Evolutionary conservation across 37 sponge, comb jelly and placozoan genomes (phyloP), one percentile per base, ranked within the genome.

Genomic region (Aphrocallistes beatrix): DNA sequence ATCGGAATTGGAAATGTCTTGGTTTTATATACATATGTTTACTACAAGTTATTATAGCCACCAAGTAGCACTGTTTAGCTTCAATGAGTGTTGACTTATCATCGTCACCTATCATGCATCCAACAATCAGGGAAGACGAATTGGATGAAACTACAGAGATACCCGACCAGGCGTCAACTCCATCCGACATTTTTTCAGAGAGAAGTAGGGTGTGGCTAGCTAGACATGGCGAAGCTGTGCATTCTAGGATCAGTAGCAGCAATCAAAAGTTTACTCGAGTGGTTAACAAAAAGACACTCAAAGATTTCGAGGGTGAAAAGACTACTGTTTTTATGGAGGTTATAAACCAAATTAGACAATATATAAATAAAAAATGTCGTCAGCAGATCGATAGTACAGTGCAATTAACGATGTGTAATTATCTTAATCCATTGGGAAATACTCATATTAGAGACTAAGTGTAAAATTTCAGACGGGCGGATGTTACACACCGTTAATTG

Each of bases 271-370:
- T 60, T 1, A 13, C 25, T 19, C 28, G 75, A 60, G 34, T 60
- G n/a, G 75, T 1, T 13, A 30, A 30, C 34, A 60, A 60, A 30
- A 60, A 60, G 75, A 60, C 28, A 19, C n/a, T 60, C 10, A 30
- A 60, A 30, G 75, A 60, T 32, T 19, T 60, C 3, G n/a, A 28
- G 32, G n/a, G n/a, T 3, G 75, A 60, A 60, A 3, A 25, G 75
- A 19, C 75, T 60, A 60, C 75, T 13, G 75, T 60, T 60, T 60
- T 60, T 13, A 60, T 60, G 75, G 75, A 60, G 75, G 75, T 60
- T 47, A 17, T n/a, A n/a, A n/a, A n/a, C n/a, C n/a, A n/a, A n/a
- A n/a, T n/a, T n/a, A n/a, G n/a, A n/a, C n/a, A n/a, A n/a, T n/a
- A n/a, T n/a, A n/a, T 47, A 47, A 21, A 47, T 47, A 17, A 47